Conservation (phyloP, 1,140 invertebrate genomes). For the Trissolcus basalis region DNA sequence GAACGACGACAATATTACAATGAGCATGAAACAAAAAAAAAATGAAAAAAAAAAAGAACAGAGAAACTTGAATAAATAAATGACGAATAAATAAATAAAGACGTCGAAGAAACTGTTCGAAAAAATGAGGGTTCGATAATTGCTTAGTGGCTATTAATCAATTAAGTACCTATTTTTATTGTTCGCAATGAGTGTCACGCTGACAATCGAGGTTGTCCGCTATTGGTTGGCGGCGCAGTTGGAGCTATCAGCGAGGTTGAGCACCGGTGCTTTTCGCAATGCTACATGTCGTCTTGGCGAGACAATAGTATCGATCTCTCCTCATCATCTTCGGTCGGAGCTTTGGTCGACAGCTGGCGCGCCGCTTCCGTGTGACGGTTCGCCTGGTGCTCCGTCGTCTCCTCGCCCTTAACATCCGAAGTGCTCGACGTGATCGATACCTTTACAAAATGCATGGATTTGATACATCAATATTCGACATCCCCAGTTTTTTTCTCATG, state of each 20-base stretch:
- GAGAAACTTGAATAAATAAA: neutral
- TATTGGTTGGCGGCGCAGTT: conserved; percentile 15
- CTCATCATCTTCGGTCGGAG: conserved; percentile 62
- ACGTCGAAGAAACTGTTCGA: neutral
- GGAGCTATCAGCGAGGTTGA: conserved; percentile 32
- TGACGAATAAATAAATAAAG: neutral
- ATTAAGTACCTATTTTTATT: conserved; percentile 67
- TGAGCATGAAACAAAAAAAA: neutral
- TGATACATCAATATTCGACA: conserved; percentile 15
- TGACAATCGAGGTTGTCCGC: conserved; percentile 44
- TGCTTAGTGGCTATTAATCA: neutral
- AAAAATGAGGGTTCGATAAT: conserved; percentile 1
- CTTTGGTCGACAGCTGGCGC: conserved; percentile 57
- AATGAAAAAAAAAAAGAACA: neutral
- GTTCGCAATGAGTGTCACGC: conserved; percentile 61
- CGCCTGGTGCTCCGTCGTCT: conserved; percentile 59
- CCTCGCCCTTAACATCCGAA: conserved; percentile 55
- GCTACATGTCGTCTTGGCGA: conserved; percentile 70
- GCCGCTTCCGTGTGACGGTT: conserved; percentile 58
- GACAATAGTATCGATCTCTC: conserved; percentile 66
- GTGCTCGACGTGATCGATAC: conserved; percentile 48
- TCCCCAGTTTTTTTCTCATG: neutral
- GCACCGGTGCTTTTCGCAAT: conserved; percentile 63
- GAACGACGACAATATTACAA: neutral
- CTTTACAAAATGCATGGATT: conserved; percentile 43